Base-by-base conservation (phyloP, 2,797 vertebrate species). In the Cetoscarus ocellatus region DNA sequence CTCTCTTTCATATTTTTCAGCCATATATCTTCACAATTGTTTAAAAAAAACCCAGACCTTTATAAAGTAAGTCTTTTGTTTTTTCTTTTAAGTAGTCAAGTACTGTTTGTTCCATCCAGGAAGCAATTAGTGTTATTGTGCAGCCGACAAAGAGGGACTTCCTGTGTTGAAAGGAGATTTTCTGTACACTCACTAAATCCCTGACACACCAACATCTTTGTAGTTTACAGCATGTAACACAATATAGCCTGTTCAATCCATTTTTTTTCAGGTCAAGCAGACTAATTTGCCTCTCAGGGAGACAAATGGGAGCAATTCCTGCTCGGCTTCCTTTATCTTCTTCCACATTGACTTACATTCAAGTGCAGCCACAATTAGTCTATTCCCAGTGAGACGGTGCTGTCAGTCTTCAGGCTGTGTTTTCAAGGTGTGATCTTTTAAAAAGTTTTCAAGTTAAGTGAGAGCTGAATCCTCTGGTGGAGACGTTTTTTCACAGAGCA, bases 201-300 rank as follows among this genome's bases (percentile, higher is more conserved):
- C 58, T 61, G 55, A 59, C 39, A 18, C 27, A 49, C 65, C 44
- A 6, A 53, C 51, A 49, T 61, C 6, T 45, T 17, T 59, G 38
- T 40, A 66, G 38, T 75, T 61, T 64, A 60, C 47, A 57, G 42
- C 18, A 61, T 53, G 52, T 45, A 51, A 61, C 51, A 70, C 36
- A 54, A 40, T 57, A 51, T 11, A 56, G 54, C 34, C 34, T 18
- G 44, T 66, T 57, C 40, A 15, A 49, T 61, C 13, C 0, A 35
- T 69, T 54, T 69, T 51, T 69, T 51, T 54, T 38, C 40, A 61
- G 68, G 54, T 70, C 66, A 76, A 70, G 18, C 42, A 40, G 53
- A 60, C 12, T 53, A 48, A 68, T 53, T 68, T 75, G 10, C 43
- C 63, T 75, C 67, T 72, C 40, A 27, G 50, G 48, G 42, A 61